Evolutionary conservation across 1,140 invertebrate species (phyloP), one percentile per base, ranked within the genome.

Genomic region (Heliothis subflexa): DNA sequence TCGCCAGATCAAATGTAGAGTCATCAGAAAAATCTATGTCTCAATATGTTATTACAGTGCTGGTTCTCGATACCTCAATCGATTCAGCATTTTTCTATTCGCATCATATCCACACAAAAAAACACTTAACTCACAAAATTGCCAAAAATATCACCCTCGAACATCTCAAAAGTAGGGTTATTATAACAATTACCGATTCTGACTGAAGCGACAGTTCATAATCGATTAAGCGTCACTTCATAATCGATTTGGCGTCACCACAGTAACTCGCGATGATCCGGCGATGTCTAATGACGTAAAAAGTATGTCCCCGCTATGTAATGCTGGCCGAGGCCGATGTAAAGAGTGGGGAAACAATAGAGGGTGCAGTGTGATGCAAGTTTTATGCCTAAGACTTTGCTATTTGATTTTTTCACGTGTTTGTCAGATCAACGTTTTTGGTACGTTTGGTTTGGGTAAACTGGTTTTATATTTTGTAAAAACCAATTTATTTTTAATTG

Each of bases 281-380:
- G 74, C 88, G 81, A 89, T 85, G 84, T 92, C 91, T 93, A 93
- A 93, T 91, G 90, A 93, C 88, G 88, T 93, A 93, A 94, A 94
- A 94, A 94, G 90, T 93, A 94, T 91, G 90, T 94, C 91, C 90
- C 90, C 86, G 85, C 83, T 84, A 71, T 57, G 78, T 90, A 88
- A 89, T 85, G 82, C 84, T 81, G 89, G 82, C 75, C 88, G 83
- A 88, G 78, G 86, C 72, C 78, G 79, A 85, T 83, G 18, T 80
- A 80, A 66, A 87, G 90, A 92, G 45, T 85, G 86, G 1, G 10
- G 5, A 64, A 70, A n/a, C 12, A 25, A 66, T 45, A 82, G 81
- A 82, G 33, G 52, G 12, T 57, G 13, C 18, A 16, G 9, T 18
- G 16, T n/a, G n/a, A 45, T 16, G 2, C 9, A 12, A 73, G 40